A percentile compares a stretch with the other conserved stretches of the same genome.
Conservation (phyloP, 1,140 invertebrate species). For the Trissolcus basalis region DNA sequence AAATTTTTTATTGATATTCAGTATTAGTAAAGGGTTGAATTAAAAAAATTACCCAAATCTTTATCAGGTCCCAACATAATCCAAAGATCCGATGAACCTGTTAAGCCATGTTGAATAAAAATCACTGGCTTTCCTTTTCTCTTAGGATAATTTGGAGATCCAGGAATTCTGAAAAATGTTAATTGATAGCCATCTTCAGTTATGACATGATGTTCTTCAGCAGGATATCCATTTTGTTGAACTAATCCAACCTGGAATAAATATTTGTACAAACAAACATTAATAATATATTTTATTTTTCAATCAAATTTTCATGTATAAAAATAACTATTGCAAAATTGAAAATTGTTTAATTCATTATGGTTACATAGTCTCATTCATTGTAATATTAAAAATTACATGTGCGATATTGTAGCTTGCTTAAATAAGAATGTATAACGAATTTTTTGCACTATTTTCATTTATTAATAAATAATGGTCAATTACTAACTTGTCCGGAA, state of each 20-base stretch:
- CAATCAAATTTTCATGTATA: no score
- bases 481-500: no score
- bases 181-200: slow-evolving; percentile 77
- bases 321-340: no score
- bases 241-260: slow-evolving; percentile 69
- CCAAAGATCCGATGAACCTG: slow-evolving; percentile 74
- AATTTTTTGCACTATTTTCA: no score
- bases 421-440: no score
- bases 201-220: slow-evolving; percentile 72
- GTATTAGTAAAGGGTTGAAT: no score
- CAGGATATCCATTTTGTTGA: slow-evolving; percentile 71
- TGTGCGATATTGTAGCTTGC: no score
- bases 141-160: slow-evolving; percentile 40
- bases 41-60: slow-evolving; percentile 72
- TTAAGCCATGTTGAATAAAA: slow-evolving; percentile 78
- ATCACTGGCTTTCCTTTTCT: slow-evolving; percentile 63
- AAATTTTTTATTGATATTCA: no score
- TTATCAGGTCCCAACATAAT: slow-evolving; percentile 72
- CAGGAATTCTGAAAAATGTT: slow-evolving; percentile 74
- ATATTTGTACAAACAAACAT: slow-evolving; percentile 13
- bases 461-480: no score
- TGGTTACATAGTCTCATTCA: no score
- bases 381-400: no score
- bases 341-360: no score
- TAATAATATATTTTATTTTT: background rate